phyloP scores from a whole-genome alignment of 2,888 invertebrate genomes.

The Mythimna vitellina region DNA sequence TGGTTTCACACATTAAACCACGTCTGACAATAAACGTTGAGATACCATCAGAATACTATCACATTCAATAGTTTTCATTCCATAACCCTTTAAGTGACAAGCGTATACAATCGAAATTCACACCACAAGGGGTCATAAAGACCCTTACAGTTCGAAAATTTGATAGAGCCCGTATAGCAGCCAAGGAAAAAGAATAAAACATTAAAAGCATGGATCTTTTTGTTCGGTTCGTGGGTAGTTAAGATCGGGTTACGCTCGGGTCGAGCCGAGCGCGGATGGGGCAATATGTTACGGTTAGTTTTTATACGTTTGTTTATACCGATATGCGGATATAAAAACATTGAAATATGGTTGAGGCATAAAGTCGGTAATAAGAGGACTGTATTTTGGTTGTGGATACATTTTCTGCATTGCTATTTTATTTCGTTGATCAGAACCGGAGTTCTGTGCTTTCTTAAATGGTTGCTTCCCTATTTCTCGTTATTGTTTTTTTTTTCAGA shows the following conservation, averaged over 20 bases:
- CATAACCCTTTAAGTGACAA: constrained; percentile 54
- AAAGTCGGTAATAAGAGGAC: constrained; percentile 20
- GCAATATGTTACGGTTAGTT: constrained; percentile 35
- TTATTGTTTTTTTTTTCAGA: no score
- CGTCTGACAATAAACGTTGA: constrained; percentile 21
- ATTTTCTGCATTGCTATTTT: not conserved
- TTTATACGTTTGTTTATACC: constrained; percentile 33
- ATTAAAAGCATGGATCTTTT: constrained; percentile 48
- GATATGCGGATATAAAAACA: constrained; percentile 43
- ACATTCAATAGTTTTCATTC: constrained; percentile 43
- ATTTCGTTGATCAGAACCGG: not conserved
- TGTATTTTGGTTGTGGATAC: constrained; percentile 22
- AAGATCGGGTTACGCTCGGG: constrained; percentile 57
- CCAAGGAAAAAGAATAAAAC: constrained; percentile 47
- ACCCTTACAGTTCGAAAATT: constrained; percentile 51
- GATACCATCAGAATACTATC: constrained; percentile 52
- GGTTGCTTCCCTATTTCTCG: no score
- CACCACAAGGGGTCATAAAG: constrained; percentile 61
- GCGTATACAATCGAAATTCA: constrained; percentile 62
- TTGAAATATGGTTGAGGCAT: constrained; percentile 7
- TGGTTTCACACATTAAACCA: constrained; percentile 26
- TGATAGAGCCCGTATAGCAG: constrained; percentile 64
- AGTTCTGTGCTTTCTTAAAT: not conserved
- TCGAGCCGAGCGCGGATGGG: constrained; percentile 32
- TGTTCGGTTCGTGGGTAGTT: constrained; percentile 53